Base-by-base conservation (phyloP, 2,888 invertebrate species). In the Schizotus pectinicornis region DNA sequence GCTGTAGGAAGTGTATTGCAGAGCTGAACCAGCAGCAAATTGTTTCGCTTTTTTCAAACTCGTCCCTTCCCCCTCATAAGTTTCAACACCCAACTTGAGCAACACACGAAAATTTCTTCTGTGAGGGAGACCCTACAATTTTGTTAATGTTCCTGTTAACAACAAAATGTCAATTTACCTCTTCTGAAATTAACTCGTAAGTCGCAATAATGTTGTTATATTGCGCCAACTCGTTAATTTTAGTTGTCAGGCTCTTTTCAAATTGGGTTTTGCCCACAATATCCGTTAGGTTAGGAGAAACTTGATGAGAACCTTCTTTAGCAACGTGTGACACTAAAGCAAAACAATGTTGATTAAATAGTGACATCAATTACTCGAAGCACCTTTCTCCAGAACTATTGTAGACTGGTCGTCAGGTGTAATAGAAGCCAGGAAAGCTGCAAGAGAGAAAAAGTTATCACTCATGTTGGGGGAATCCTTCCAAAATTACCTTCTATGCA, bases 31-130 rank as follows among this genome's bases (percentile, higher is more conserved):
- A 6, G 77, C 76, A 13, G 70, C 74, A 35, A 58, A 60, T 46
- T 69, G 64, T 67, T 76, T 68, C 3, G 77, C 76, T 51, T 68
- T 71, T 58, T 77, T 77, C 32, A 73, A 59, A 52, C 69, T 72
- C 38, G 60, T 70, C n/a, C 67, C 75, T 36, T 62, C 52, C 30
- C 67, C 70, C 46, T 65, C 45, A 56, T 72, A 77, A 6, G 49
- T 57, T 70, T 78, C 77, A 46, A 75, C 70, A 0, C 76, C 77
- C 11, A 78, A 62, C 35, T 50, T 64, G 43, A 78, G 62, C 6
- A 59, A 58, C 7, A 77, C 52, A 36, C 69, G 69, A 60, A 74
- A 78, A 3, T 59, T 50, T 68, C 64, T 74, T 6, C 67, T 63
- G 63, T 78, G 77, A 14, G 75, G 47, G 33, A 71, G 71, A 1